These are phyloP conservation scores for Orthonevra nobilis DNA, from an alignment of 2,888 invertebrate species.

Conservation along the genomic window DNA sequence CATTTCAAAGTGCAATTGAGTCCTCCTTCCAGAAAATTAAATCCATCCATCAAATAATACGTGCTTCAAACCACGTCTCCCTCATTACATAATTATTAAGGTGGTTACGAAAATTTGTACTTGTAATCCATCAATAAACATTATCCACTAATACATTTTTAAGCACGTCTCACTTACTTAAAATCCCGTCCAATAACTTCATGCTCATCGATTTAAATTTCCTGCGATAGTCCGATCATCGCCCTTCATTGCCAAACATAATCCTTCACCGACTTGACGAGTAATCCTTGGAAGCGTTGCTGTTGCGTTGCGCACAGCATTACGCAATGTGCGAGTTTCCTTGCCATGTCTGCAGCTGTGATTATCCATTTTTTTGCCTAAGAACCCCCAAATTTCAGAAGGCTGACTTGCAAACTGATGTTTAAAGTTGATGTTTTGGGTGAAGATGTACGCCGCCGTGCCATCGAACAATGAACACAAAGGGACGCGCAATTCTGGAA, in stretches of 20 bases:
- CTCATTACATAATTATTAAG: too few relatives aligned
- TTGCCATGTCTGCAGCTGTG: conserved; percentile 42
- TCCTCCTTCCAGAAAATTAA: too few relatives aligned
- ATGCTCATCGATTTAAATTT: conserved; percentile 41
- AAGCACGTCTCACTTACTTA: conserved; percentile 60
- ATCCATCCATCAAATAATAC: too few relatives aligned
- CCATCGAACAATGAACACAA: conserved; percentile 17
- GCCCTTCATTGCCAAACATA: conserved; percentile 52
- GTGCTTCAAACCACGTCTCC: too few relatives aligned
- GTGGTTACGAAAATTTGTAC: conserved; percentile 1
- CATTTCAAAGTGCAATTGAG: too few relatives aligned
- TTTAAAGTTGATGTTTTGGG: conserved; percentile 55
- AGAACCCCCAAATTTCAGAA: conserved; percentile 37
- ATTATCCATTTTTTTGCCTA: conserved; percentile 41
- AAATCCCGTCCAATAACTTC: conserved; percentile 33
- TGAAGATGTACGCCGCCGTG: conserved; percentile 19
- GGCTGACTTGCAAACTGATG: conserved; percentile 52
- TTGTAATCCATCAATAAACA: conserved; percentile 13
- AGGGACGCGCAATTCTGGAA: background rate
- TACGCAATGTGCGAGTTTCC: conserved; percentile 10
- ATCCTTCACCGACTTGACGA: too few relatives aligned
- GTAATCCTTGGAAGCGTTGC: too few relatives aligned
- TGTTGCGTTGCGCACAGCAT: too few relatives aligned
- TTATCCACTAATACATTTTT: conserved; percentile 25
- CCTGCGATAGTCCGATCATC: too few relatives aligned